Conservation (phyloP, 2,797 vertebrate genomes). For the Telmatherina bonti region DNA sequence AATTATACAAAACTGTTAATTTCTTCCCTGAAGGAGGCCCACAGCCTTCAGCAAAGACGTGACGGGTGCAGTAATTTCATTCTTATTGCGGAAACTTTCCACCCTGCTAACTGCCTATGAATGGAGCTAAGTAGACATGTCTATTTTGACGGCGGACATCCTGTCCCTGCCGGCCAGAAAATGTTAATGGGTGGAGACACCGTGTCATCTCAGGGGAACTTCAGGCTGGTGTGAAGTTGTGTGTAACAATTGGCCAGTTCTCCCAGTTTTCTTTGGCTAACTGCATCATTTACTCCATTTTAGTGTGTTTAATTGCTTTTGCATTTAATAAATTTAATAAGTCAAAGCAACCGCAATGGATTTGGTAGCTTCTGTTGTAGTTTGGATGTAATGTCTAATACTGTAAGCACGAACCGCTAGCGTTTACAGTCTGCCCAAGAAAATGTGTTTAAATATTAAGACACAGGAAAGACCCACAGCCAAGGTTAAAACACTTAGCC, state of each 20-base stretch:
- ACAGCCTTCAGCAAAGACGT: not conserved
- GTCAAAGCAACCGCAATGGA: not conserved
- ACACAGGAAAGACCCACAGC: not conserved
- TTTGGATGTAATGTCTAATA: not conserved
- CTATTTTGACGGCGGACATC: not conserved
- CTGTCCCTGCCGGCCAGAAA: not conserved
- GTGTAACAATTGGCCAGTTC: not conserved
- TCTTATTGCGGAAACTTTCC: not conserved
- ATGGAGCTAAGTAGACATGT: not conserved
- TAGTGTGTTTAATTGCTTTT: not conserved
- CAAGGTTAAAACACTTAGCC: slow-evolving; percentile 19
- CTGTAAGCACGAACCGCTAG: slow-evolving; percentile 21
- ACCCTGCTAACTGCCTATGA: not conserved
- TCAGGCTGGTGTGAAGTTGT: too few relatives aligned
- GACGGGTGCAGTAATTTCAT: not conserved
- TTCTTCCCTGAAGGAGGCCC: not conserved
- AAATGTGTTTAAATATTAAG: slow-evolving; percentile 62
- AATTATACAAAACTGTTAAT: not conserved
- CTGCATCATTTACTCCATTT: not conserved
- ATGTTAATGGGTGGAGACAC: not conserved
- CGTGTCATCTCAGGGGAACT: not conserved
- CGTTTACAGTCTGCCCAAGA: slow-evolving; percentile 30
- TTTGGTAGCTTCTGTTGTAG: slow-evolving; percentile 2
- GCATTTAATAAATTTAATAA: not conserved
- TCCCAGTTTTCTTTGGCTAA: not conserved